Evolutionary conservation across 2,797 vertebrate genomes (phyloP), one percentile per base, ranked within the genome.

Genomic region (Benthosema pterotum): DNA sequence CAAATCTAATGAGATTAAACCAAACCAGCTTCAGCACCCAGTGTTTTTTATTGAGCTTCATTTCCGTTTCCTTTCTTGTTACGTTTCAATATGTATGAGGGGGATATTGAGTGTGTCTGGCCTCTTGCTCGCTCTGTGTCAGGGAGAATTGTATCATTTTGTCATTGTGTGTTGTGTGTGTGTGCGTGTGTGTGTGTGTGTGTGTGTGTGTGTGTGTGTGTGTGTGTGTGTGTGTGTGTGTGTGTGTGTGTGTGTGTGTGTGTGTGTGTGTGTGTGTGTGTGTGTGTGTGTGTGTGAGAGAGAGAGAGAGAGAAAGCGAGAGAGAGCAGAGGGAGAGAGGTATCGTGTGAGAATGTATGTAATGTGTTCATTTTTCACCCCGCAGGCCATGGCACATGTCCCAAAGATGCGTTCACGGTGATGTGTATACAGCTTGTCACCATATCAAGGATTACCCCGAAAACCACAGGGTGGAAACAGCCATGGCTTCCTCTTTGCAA

Each of bases 1-100:
- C 72, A 65, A 71, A 69, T 84, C 80, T 90, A 92, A 92, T 92
- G 84, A 87, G 88, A 93, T 93, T 93, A 90, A 85, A 90, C 83
- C 84, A 79, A 90, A 90, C 84, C 83, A 88, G 86, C 82, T 70
- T 83, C 75, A 61, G 83, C 82, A 88, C 75, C 75, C 72, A 87
- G 72, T 84, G 77, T 88, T 88, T 88, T 88, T 87, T 87, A 87
- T 84, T 87, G 78, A 84, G 86, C 80, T 87, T 87, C 74, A 84
- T 83, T 83, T 88, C 85, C 83, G 77, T 83, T 87, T 82, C 52
- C 50, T 82, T 82, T 71, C 22, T 79, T 46, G 57, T 79, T 46
- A 55, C 60, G 17, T 87, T 82, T 79, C 75, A 83, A 79, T 82
- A 82, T 80, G 75, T 77, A 79, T 65, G 78, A 55, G 65, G 56